These are phyloP conservation scores for Leucoptera coffeella DNA, from an alignment of 2,888 invertebrate species.

Conservation along the genomic window DNA sequence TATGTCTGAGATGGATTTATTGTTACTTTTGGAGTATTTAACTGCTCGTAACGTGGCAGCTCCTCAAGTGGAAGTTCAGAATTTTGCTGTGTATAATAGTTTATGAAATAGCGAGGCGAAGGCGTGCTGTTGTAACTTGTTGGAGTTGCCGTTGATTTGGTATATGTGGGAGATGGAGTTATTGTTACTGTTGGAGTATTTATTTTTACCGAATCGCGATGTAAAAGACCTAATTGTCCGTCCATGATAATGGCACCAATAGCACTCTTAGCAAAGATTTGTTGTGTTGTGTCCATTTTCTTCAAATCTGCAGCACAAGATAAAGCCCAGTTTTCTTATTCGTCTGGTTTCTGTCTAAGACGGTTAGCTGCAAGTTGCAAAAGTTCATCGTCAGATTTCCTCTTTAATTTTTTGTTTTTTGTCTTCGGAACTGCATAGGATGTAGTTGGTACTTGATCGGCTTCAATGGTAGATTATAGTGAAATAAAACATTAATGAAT, in stretches of 20 bases:
- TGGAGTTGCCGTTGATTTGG: constrained; percentile 7
- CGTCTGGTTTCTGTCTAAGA: constrained; percentile 5
- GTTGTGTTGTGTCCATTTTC: constrained; percentile 27
- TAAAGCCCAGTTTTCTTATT: constrained; percentile 17
- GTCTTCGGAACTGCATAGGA: constrained; percentile 2
- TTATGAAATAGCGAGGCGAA: constrained; percentile 7
- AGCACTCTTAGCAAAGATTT: constrained; percentile 32
- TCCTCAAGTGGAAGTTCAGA: constrained; percentile 6
- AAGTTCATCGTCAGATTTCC: constrained; percentile 4
- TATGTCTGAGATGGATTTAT: no score
- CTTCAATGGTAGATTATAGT: not conserved
- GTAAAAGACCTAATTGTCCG: constrained; percentile 28
- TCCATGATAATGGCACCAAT: constrained; percentile 33
- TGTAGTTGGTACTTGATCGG: not conserved
- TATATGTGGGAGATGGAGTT: constrained; percentile 7
- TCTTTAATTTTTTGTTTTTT: not conserved
- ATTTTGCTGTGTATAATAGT: constrained; percentile 7
- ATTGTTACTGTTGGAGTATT: constrained; percentile 6
- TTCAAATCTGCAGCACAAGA: constrained; percentile 30
- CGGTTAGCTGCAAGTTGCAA: constrained; percentile 5
- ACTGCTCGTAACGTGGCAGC: no score
- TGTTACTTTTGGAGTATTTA: no score
- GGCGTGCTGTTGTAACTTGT: constrained; percentile 7
- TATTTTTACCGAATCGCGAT: constrained; percentile 19
- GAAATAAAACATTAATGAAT: not conserved